Conservation (phyloP, 2,888 invertebrate species). For the Heliconius ismenius region DNA sequence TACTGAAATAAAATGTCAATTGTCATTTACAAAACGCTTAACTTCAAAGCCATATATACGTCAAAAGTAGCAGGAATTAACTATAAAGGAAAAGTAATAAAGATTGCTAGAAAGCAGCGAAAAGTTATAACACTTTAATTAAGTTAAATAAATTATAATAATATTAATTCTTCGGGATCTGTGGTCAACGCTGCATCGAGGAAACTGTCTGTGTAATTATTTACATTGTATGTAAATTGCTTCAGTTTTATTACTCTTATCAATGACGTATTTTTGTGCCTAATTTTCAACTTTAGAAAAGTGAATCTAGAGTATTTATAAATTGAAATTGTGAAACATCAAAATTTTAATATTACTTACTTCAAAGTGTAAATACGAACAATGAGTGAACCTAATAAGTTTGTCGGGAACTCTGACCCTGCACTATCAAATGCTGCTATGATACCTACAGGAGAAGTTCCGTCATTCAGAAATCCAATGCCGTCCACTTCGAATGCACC, state of each 20-base stretch:
- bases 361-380: slow-evolving; percentile 27
- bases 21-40: slow-evolving; percentile 2
- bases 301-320: slow-evolving; percentile 9
- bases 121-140: background rate
- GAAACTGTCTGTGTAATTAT: background rate
- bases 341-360: slow-evolving; percentile 21
- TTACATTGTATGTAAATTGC: slow-evolving; percentile 10
- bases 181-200: background rate
- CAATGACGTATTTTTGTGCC: background rate
- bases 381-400: slow-evolving; percentile 69
- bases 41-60: background rate
- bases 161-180: background rate
- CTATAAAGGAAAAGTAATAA: background rate
- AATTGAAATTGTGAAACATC: slow-evolving; percentile 2
- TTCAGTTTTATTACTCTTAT: background rate
- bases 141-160: background rate
- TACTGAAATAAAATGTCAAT: background rate
- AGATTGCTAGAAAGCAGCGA: background rate
- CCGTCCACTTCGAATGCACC: slow-evolving; percentile 55
- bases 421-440: slow-evolving; percentile 58
- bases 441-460: slow-evolving; percentile 48
- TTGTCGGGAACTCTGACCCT: slow-evolving; percentile 58
- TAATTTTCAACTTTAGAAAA: background rate
- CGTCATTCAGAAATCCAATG: slow-evolving; percentile 59
- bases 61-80: background rate